phyloP scores from a whole-genome alignment of 2,113 vertebrate genomes.

The Felis catus region DNA sequence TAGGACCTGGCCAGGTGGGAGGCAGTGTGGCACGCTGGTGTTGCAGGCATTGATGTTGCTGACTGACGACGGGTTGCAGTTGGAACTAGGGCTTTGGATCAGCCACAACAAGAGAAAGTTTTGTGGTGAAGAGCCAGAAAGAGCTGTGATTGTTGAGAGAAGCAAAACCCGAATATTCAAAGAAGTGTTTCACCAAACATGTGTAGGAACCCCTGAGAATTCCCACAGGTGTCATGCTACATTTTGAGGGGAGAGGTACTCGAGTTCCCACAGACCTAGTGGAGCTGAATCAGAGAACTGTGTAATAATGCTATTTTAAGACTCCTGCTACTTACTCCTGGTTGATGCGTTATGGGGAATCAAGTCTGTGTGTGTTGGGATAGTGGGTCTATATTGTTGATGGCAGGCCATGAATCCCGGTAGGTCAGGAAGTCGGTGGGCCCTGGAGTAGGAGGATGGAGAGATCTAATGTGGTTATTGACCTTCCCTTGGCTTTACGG shows the following conservation, averaged over 20 bases:
- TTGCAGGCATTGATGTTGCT: background rate
- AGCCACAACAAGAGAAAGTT: background rate
- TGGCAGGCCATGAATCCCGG: background rate
- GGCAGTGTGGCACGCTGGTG: accelerated
- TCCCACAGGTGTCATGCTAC: background rate
- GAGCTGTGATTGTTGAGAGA: background rate
- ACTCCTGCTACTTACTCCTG: background rate
- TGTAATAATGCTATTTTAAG: background rate
- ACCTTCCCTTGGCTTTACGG: background rate
- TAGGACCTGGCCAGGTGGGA: background rate
- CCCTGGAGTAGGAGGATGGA: background rate
- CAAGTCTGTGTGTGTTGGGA: background rate
- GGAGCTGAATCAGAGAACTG: background rate
- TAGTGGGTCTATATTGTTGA: background rate
- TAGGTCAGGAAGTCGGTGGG: background rate
- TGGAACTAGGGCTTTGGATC: background rate
- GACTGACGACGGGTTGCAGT: background rate
- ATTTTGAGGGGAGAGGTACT: background rate
- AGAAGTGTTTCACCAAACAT: background rate
- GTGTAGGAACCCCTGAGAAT: background rate
- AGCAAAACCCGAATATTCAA: background rate
- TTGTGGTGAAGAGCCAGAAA: background rate
- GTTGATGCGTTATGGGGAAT: background rate
- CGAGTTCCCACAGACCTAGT: background rate
- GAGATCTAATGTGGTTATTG: background rate